Evolutionary conservation across 2,113 vertebrate genomes (phyloP), one percentile per base, ranked within the genome.

Genomic region (Smithornis capensis): DNA sequence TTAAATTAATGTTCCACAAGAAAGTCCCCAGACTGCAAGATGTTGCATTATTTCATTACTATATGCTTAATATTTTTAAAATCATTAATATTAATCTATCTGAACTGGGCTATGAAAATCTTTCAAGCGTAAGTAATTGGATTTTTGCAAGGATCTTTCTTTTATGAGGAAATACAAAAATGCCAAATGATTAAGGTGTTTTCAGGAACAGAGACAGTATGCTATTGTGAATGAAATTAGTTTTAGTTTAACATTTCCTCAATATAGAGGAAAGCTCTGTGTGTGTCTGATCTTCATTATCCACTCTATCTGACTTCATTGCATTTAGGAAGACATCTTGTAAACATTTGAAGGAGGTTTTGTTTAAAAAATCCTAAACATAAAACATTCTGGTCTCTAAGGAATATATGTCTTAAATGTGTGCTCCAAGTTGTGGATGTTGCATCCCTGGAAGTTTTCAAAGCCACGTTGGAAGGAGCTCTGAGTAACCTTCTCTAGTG

Each of bases 201-300:
- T 94, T 83, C 75, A 86, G 55, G 59, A 92, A 57, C 62, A 76
- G 53, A 81, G 62, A 87, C 40, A 82, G 23, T 53, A 80, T 47
- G 82, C 22, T 83, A 67, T 83, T 87, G 47, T 52, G 75, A 92
- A 65, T 86, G 12, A 92, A 91, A 94, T 95, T 83, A 77, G 15
- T 69, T 92, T 79, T 84, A 82, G 45, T 35, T 62, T 75, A 84
- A 73, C 37, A 68, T 71, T 92, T 89, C 83, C 40, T 67, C 60
- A 94, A 60, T 38, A 35, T 2, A 74, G 27, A 87, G 19, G 25
- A 94, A 92, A 19, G 2, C 23, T n/a, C 1, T 73, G 21, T 49
- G 16, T 84, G 14, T 9, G 19, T 56, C 53, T 59, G 33, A n/a
- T 91, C 52, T 86, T 67, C 59, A 52, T 77, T 93, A 74, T 53